phyloP scores from a whole-genome alignment of 1,140 invertebrate genomes.

The Agrypnia vestita region DNA sequence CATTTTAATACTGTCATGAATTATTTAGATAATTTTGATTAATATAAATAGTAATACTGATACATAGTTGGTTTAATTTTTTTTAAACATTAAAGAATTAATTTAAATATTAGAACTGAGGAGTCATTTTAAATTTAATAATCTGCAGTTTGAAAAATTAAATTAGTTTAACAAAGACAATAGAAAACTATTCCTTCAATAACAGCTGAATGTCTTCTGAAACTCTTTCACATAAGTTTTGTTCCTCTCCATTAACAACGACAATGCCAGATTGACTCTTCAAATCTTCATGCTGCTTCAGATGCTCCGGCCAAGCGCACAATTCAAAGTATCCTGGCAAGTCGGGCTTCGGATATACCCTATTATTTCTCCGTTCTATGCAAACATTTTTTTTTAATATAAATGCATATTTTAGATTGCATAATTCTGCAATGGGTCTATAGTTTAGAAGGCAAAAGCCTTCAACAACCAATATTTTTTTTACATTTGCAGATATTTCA shows the following conservation, averaged over 20 bases:
- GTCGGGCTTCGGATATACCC: slow-evolving; percentile 85
- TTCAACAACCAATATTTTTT: slow-evolving; percentile 74
- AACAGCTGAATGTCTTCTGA: background rate
- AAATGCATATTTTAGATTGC: slow-evolving; percentile 83
- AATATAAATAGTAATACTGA: too few species aligned
- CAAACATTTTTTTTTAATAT: slow-evolving; percentile 80
- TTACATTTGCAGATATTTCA: slow-evolving; percentile 70
- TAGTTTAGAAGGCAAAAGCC: slow-evolving; percentile 32
- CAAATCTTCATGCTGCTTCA: slow-evolving; percentile 60
- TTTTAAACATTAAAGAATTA: too few species aligned
- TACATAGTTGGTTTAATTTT: too few species aligned
- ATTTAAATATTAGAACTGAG: too few species aligned
- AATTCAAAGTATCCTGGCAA: slow-evolving; percentile 85
- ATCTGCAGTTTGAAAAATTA: too few species aligned
- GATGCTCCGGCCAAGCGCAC: slow-evolving; percentile 84
- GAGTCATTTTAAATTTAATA: too few species aligned
- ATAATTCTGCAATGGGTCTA: slow-evolving; percentile 77
- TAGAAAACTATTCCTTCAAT: background rate
- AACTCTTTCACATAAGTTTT: background rate
- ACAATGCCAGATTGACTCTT: slow-evolving; percentile 23
- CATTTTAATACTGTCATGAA: too few species aligned
- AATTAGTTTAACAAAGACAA: background rate
- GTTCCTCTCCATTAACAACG: background rate
- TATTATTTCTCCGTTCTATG: slow-evolving; percentile 73
- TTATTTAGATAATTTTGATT: too few species aligned